Evolutionary conservation across 2,113 vertebrate genomes (phyloP).

Genomic region (Grammomys dolichurus): DNA sequence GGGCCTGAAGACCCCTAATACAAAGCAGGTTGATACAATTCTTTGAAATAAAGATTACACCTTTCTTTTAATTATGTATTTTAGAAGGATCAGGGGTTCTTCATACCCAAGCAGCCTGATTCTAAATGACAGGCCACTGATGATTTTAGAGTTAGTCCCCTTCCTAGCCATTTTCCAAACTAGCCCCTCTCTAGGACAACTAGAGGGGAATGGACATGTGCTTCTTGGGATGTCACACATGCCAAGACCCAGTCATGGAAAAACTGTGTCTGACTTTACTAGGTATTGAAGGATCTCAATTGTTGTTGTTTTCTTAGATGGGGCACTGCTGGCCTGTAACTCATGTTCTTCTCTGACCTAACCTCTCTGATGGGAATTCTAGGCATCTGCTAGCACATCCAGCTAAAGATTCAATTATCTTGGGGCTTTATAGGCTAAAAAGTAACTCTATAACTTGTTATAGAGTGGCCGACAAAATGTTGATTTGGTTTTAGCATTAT

Average conservation of each 20-base stretch:
- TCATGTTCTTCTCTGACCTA: neutral
- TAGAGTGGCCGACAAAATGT: conserved; percentile 95
- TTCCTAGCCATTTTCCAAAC: neutral
- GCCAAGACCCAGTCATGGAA: neutral
- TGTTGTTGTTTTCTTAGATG: neutral
- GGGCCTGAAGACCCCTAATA: neutral
- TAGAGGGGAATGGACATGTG: neutral
- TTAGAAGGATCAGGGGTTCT: conserved; percentile 8
- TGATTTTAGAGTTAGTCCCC: neutral
- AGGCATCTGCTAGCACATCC: neutral
- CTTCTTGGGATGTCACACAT: neutral
- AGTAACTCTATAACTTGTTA: neutral
- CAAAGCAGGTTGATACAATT: neutral
- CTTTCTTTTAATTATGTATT: conserved; percentile 27
- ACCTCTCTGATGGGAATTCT: neutral
- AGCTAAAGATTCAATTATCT: neutral
- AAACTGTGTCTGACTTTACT: conserved; percentile 13
- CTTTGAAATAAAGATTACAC: conserved; percentile 36
- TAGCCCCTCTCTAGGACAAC: neutral
- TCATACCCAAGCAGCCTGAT: neutral
- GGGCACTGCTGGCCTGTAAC: neutral
- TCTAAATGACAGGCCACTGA: neutral
- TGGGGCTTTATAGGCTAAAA: neutral
- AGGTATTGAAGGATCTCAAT: neutral
- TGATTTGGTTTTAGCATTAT: conserved; percentile 94